phyloP scores from a whole-genome alignment of 2,888 invertebrate species.

The Eilema sororculum region DNA sequence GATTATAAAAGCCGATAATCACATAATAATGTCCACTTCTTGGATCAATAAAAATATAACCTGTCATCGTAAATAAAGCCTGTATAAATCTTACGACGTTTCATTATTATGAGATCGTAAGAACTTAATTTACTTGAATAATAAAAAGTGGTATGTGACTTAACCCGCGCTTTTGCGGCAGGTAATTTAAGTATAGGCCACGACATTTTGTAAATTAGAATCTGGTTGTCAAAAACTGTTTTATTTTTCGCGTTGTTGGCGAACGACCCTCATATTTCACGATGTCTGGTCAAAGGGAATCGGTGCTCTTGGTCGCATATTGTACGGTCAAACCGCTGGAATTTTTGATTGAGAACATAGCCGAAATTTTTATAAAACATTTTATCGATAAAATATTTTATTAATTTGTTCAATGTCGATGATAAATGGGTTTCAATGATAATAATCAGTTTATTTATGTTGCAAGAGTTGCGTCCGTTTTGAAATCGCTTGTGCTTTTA shows the following conservation, averaged over 20 bases:
- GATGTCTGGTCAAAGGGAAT: slow-evolving; percentile 69
- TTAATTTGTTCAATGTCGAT: slow-evolving; percentile 38
- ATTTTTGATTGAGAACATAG: slow-evolving; percentile 51
- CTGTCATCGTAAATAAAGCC: slow-evolving; percentile 70
- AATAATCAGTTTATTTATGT: neutral
- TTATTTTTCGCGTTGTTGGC: slow-evolving; percentile 67
- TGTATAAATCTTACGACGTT: slow-evolving; percentile 64
- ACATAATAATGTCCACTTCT: slow-evolving; percentile 60
- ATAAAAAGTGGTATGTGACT: slow-evolving; percentile 68
- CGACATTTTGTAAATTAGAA: slow-evolving; percentile 48
- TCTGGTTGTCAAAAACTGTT: slow-evolving; percentile 64
- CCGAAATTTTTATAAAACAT: slow-evolving; percentile 46
- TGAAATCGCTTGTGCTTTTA: neutral
- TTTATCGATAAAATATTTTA: slow-evolving; percentile 35
- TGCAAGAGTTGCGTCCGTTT: neutral
- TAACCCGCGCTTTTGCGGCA: slow-evolving; percentile 57
- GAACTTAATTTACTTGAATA: slow-evolving; percentile 73
- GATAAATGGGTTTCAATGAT: slow-evolving; percentile 27
- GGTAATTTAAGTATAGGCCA: slow-evolving; percentile 43
- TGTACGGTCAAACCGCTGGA: slow-evolving; percentile 54
- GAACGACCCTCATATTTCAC: slow-evolving; percentile 78
- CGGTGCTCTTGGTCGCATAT: slow-evolving; percentile 62
- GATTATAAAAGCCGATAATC: slow-evolving; percentile 70
- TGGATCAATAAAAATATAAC: slow-evolving; percentile 65
- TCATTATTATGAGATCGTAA: slow-evolving; percentile 65